A percentile compares a stretch with the other conserved stretches of the same genome.
phyloP scores from a whole-genome alignment of 2,888 invertebrate species.

The Apeira syringaria region DNA sequence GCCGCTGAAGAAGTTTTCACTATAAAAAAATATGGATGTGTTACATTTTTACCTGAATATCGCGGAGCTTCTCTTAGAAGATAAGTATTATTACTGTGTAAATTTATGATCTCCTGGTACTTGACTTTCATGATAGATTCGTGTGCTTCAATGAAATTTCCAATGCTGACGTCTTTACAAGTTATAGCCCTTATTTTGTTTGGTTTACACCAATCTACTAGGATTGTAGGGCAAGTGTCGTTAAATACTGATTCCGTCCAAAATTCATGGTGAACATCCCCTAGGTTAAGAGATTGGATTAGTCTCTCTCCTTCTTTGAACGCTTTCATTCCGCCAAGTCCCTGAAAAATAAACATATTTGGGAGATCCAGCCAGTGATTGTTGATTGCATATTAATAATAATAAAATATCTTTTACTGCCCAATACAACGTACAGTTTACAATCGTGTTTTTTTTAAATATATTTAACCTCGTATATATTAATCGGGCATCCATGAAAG shows the following conservation, averaged over 20 bases:
- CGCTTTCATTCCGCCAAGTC: constrained; percentile 69
- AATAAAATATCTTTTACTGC: too few relatives aligned
- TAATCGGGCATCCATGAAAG: too few relatives aligned
- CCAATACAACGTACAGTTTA: too few relatives aligned
- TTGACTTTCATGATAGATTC: constrained; percentile 76
- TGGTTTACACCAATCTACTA: constrained; percentile 78
- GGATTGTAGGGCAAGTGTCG: constrained; percentile 64
- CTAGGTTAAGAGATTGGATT: constrained; percentile 67
- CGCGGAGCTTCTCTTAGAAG: constrained; percentile 72
- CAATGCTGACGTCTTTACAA: constrained; percentile 78
- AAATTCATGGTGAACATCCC: constrained; percentile 67
- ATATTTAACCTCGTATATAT: too few relatives aligned
- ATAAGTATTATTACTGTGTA: constrained; percentile 75
- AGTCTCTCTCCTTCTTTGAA: constrained; percentile 76
- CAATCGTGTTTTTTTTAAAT: too few relatives aligned
- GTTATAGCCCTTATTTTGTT: constrained; percentile 72
- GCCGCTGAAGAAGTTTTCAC: too few relatives aligned
- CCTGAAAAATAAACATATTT: constrained; percentile 61
- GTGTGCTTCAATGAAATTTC: constrained; percentile 79
- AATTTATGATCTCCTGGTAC: constrained; percentile 68
- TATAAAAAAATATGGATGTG: too few relatives aligned
- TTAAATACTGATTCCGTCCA: constrained; percentile 76
- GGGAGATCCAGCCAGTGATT: too few relatives aligned
- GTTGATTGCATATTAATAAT: too few relatives aligned
- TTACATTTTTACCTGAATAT: constrained; percentile 71